Conservation (phyloP, 2,888 invertebrate genomes). For the Eugnorisma glareosa region DNA sequence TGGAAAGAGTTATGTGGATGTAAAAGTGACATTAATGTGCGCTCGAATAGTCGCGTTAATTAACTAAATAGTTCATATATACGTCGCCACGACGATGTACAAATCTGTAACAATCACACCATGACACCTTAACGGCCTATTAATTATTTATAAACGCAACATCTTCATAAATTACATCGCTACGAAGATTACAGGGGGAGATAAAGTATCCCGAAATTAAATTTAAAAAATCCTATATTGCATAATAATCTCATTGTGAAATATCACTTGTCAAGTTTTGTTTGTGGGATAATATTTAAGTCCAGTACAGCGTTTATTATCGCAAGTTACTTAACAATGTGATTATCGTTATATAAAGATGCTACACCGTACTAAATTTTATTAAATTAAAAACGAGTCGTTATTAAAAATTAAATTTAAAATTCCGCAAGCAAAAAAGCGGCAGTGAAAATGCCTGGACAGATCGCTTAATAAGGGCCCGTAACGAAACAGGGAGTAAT, state of each 20-base stretch:
- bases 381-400: constrained; percentile 69
- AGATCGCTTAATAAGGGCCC: constrained; percentile 79
- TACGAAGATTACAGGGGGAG: constrained; percentile 42
- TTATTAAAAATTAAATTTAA: constrained; percentile 73
- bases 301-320: constrained; percentile 32
- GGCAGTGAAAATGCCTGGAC: constrained; percentile 72
- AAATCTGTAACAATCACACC: constrained; percentile 78
- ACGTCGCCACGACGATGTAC: constrained; percentile 76
- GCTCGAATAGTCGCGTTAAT: constrained; percentile 83
- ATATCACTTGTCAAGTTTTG: constrained; percentile 30
- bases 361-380: constrained; percentile 38
- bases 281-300: constrained; percentile 34
- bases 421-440: constrained; percentile 70
- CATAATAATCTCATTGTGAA: constrained; percentile 48
- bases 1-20: constrained; percentile 82
- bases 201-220: constrained; percentile 52
- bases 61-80: constrained; percentile 82
- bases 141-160: constrained; percentile 70
- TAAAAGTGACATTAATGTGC: constrained; percentile 86
- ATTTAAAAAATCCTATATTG: constrained; percentile 39
- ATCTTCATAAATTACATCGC: constrained; percentile 69
- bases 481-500: constrained; percentile 77
- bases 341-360: constrained; percentile 49
- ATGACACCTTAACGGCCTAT: constrained; percentile 76
- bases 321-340: constrained; percentile 25